Conservation (phyloP, 2,888 invertebrate genomes). For the Baronia brevicornis region DNA sequence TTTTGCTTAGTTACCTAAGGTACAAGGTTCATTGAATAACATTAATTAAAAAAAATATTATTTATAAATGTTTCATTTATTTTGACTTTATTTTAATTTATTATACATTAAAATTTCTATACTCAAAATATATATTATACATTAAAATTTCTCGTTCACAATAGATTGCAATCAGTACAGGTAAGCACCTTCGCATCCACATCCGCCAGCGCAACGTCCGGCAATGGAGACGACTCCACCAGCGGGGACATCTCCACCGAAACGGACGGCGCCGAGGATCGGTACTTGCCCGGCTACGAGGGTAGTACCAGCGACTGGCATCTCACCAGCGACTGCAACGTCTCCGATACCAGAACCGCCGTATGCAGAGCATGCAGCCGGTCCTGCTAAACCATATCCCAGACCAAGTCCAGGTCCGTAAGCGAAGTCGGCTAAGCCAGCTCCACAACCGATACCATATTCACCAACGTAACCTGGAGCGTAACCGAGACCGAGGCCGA, state of each 20-base stretch:
- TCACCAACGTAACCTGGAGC: conserved; percentile 1
- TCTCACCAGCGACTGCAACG: conserved; percentile 26
- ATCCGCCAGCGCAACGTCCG: conserved; percentile 27
- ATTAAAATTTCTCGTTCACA: too few relatives aligned
- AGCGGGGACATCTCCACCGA: too few relatives aligned
- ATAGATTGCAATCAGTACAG: too few relatives aligned
- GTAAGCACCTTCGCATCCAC: conserved; percentile 16
- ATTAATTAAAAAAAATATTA: too few relatives aligned
- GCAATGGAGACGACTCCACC: conserved; percentile 29
- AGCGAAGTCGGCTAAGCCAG: not conserved
- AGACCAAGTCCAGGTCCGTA: not conserved
- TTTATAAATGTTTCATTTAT: too few relatives aligned
- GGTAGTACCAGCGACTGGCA: conserved; percentile 29
- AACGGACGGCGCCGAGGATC: conserved; percentile 29
- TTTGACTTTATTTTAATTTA: too few relatives aligned
- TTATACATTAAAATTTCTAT: too few relatives aligned
- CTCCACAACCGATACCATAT: too few relatives aligned
- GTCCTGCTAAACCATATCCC: conserved; percentile 12
- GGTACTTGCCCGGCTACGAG: conserved; percentile 31
- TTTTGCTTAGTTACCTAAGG: too few relatives aligned
- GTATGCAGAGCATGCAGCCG: conserved; percentile 21
- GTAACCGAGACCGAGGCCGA: conserved; percentile 4
- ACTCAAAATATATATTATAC: too few relatives aligned
- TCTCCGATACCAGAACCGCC: conserved; percentile 27
- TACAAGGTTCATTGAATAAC: too few relatives aligned